Evolutionary conservation across 2,113 vertebrate species (phyloP), one percentile per base, ranked within the genome.

Genomic region (Neolamprologus devosi): DNA sequence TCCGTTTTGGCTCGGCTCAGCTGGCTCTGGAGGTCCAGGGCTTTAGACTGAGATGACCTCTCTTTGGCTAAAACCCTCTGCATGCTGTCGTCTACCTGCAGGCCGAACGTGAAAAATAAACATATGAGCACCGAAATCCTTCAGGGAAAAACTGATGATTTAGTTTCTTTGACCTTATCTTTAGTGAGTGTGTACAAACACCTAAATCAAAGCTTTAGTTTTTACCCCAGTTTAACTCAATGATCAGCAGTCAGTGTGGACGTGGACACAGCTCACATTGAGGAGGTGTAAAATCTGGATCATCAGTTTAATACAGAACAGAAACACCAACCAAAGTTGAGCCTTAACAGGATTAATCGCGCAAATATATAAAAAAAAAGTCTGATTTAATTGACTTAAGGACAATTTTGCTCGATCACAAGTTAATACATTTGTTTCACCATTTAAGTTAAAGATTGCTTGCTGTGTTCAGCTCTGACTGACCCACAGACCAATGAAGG

Each of bases 21-120:
- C 88, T 99, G 97, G 1, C 97, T 97, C 96, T 98, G 97, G 82
- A 99, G 94, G 80, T 99, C 98, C 93, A 98, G 12, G 9, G 97
- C 87, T 93, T 97, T 98, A 51, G 96, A 96, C 92, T 99, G 98
- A 10, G 97, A 96, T 2, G 86, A 80, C 12, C 95, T 96, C 89
- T 99, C 98, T 94, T 97, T 97, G 37, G 96, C 95, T 0, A 94
- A 11, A 1, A 97, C 96, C 5, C 96, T 96, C 37, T 99, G 98
- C 90, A 97, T 95, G 70, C 96, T 95, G 85, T 97, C 96, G 3
- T 98, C 97, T 88, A 97, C 96, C 98, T 99, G 89, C 23, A n/a
- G 28, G 30, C 51, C 68, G 9, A 75, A 47, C 1, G 2, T 11
- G 23, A 75, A 28, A 45, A 28, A 75, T 47, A 9, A 28, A 70